Conservation (phyloP, 2,797 vertebrate genomes). For the Diceros bicornis region DNA sequence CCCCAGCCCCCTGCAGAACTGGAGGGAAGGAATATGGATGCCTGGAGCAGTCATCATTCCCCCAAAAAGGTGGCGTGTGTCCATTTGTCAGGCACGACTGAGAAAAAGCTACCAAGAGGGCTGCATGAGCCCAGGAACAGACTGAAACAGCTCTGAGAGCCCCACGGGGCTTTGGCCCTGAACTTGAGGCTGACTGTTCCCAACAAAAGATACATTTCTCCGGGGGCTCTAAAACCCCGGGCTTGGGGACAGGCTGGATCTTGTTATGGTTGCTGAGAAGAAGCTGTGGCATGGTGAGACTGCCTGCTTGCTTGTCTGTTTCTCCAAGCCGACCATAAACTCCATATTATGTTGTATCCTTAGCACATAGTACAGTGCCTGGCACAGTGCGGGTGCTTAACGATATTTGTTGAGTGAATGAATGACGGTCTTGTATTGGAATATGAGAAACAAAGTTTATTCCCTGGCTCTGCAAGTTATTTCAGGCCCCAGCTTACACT, state of each 20-base stretch:
- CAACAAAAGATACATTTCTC: background rate
- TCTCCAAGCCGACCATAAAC: background rate
- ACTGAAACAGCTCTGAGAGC: background rate
- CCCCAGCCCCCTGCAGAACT: fast-evolving
- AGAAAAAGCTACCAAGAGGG: background rate
- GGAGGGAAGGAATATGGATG: background rate
- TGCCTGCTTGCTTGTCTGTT: background rate
- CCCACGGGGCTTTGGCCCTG: background rate
- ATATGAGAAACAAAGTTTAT: background rate
- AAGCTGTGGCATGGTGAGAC: background rate
- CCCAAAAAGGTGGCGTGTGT: background rate
- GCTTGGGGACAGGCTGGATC: background rate
- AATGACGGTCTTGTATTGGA: background rate
- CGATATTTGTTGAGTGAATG: background rate
- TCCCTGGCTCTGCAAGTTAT: background rate
- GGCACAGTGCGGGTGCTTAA: background rate
- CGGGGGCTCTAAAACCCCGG: background rate
- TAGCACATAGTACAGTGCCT: background rate
- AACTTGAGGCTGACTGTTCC: background rate
- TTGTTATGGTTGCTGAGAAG: background rate
- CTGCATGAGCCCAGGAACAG: background rate
- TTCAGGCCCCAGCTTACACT: background rate
- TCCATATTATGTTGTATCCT: background rate
- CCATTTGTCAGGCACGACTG: background rate
- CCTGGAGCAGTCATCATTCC: background rate